Conservation (phyloP, 2,113 vertebrate species). For the Sialia sialis region DNA sequence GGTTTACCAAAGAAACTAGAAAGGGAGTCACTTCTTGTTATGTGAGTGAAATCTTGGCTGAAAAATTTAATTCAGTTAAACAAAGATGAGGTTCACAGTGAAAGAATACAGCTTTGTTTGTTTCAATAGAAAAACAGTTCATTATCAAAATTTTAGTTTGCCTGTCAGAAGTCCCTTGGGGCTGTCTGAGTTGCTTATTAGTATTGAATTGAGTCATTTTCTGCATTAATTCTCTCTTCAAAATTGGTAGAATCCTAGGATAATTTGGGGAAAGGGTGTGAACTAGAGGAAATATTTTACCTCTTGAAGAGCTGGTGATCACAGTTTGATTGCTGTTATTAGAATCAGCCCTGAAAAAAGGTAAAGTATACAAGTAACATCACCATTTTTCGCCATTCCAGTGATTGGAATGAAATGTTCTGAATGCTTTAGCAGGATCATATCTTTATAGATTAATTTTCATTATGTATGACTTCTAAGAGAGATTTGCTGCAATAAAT, state of each 20-base stretch:
- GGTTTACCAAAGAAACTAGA: conserved; percentile 93
- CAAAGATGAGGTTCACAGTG: conserved; percentile 66
- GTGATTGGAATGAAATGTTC: not conserved
- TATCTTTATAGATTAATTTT: not conserved
- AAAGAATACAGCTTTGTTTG: conserved; percentile 50
- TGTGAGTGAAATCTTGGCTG: conserved; percentile 77
- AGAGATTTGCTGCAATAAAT: conserved; percentile 28
- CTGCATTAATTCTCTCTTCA: conserved; percentile 65
- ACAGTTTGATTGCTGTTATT: conserved; percentile 46
- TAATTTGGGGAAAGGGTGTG: conserved; percentile 4
- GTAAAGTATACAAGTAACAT: not conserved
- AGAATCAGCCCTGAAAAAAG: not conserved
- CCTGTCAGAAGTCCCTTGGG: conserved; percentile 71
- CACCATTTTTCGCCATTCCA: not conserved
- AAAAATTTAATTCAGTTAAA: conserved; percentile 77
- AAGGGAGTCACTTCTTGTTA: conserved; percentile 92
- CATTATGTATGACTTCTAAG: conserved; percentile 23
- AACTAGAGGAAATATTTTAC: not conserved
- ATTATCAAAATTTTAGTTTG: conserved; percentile 75
- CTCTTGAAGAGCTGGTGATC: conserved; percentile 9
- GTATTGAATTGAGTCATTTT: conserved; percentile 66
- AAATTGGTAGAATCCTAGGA: conserved; percentile 23
- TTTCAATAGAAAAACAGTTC: conserved; percentile 60
- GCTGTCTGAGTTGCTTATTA: conserved; percentile 66
- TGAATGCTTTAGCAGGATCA: not conserved